Conservation (phyloP, 2,797 vertebrate genomes). For the Pelodytes ibericus region DNA sequence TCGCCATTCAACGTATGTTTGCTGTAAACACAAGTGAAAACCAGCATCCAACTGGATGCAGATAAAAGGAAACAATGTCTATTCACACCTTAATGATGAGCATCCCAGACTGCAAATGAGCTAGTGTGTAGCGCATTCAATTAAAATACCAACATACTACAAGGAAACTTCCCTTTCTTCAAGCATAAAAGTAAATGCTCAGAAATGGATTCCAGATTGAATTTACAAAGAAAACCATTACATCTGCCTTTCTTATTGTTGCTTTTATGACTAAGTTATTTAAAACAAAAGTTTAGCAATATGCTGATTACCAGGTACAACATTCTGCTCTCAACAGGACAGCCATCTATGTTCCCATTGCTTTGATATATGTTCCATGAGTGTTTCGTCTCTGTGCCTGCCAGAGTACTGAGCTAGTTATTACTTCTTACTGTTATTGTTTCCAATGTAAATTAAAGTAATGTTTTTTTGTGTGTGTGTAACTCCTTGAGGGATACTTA, state of each 20-base stretch:
- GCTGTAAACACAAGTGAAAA: too few relatives aligned
- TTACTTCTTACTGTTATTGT: too few relatives aligned
- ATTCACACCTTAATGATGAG: slow-evolving; percentile 3
- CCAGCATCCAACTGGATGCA: not conserved
- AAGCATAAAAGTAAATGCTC: slow-evolving; percentile 8
- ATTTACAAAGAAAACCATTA: slow-evolving; percentile 20
- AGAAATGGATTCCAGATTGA: slow-evolving; percentile 1
- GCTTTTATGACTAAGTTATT: slow-evolving; percentile 29
- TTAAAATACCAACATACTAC: slow-evolving; percentile 2
- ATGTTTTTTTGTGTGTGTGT: too few relatives aligned
- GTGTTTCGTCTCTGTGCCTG: slow-evolving; percentile 23
- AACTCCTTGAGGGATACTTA: too few relatives aligned
- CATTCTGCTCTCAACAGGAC: slow-evolving; percentile 10
- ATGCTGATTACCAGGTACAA: slow-evolving; percentile 4
- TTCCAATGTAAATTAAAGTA: not conserved
- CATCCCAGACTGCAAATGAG: slow-evolving; percentile 3
- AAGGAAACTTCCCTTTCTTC: slow-evolving; percentile 5
- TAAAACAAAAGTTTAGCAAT: slow-evolving; percentile 18
- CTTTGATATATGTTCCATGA: slow-evolving; percentile 26
- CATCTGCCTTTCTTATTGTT: slow-evolving; percentile 29
- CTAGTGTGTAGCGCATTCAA: too few relatives aligned
- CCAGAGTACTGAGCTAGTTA: slow-evolving; percentile 7
- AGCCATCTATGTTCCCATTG: slow-evolving; percentile 17
- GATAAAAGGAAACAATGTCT: slow-evolving; percentile 7
- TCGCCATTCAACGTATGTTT: too few relatives aligned